Percentiles rank a stretch among this genome's conserved stretches.
phyloP scores from a whole-genome alignment of 2,888 invertebrate species.

The Pristionchus entomophagus region DNA sequence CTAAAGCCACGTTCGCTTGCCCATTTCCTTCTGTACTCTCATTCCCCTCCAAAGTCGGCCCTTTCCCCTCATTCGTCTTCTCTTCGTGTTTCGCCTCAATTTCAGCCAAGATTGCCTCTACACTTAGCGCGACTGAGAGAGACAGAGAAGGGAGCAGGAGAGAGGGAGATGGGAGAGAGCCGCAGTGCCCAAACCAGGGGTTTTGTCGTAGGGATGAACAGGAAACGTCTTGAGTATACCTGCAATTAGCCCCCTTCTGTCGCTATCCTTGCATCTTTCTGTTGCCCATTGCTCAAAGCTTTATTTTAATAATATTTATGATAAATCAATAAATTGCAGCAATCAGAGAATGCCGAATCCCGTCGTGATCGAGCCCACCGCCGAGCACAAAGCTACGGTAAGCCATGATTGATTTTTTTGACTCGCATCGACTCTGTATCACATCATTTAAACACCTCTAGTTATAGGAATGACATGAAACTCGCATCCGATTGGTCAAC shows the following conservation, averaged over 20 bases:
- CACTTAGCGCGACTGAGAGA: not conserved
- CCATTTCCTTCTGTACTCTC: not conserved
- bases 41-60: not conserved
- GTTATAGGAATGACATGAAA: too few relatives aligned
- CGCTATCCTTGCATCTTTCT: not conserved
- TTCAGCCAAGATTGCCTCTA: slow-evolving; percentile 2
- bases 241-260: not conserved
- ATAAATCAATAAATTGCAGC: not conserved
- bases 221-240: too few relatives aligned
- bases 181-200: not conserved
- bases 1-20: not conserved
- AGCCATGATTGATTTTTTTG: slow-evolving; percentile 8
- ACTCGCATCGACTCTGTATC: too few relatives aligned
- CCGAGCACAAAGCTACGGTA: slow-evolving; percentile 53
- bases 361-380: slow-evolving; percentile 50
- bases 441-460: too few relatives aligned
- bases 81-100: not conserved
- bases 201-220: too few relatives aligned
- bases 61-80: not conserved
- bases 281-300: too few relatives aligned
- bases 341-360: slow-evolving; percentile 48
- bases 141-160: slow-evolving; percentile 11
- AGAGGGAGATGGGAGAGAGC: slow-evolving; percentile 16
- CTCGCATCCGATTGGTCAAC: too few relatives aligned
- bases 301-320: too few relatives aligned